Conservation (phyloP, 2,888 invertebrate species). For the Noctua janthe region DNA sequence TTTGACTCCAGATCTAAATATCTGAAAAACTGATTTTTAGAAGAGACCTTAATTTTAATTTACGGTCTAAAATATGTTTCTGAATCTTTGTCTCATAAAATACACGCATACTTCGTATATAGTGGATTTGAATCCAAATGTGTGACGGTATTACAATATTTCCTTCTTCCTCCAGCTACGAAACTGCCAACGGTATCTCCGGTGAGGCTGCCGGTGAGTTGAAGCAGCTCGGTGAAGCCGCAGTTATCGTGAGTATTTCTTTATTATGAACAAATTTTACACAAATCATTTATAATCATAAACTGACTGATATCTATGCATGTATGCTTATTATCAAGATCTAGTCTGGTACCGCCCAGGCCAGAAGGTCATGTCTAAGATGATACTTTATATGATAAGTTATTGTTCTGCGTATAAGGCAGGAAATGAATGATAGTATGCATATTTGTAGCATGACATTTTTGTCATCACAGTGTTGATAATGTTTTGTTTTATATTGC, state of each 20-base stretch:
- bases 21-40: background rate
- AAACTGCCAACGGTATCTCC: slow-evolving; percentile 90
- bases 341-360: background rate
- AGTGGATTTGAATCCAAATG: background rate
- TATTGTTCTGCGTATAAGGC: background rate
- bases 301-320: background rate
- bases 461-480: background rate
- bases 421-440: background rate
- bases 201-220: slow-evolving; percentile 87
- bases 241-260: slow-evolving; percentile 73
- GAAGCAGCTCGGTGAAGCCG: slow-evolving; percentile 81
- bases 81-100: background rate
- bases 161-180: slow-evolving; percentile 81
- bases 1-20: background rate
- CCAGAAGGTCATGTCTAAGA: background rate
- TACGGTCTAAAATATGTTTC: too few relatives aligned
- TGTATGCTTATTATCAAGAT: background rate
- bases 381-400: slow-evolving; percentile 4
- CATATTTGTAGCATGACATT: background rate
- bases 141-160: background rate
- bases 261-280: background rate
- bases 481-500: slow-evolving; percentile 42
- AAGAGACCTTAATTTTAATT: background rate
- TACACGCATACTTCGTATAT: background rate
- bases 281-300: background rate